phyloP scores from a whole-genome alignment of 2,888 invertebrate species.

The Eristalis pertinax region DNA sequence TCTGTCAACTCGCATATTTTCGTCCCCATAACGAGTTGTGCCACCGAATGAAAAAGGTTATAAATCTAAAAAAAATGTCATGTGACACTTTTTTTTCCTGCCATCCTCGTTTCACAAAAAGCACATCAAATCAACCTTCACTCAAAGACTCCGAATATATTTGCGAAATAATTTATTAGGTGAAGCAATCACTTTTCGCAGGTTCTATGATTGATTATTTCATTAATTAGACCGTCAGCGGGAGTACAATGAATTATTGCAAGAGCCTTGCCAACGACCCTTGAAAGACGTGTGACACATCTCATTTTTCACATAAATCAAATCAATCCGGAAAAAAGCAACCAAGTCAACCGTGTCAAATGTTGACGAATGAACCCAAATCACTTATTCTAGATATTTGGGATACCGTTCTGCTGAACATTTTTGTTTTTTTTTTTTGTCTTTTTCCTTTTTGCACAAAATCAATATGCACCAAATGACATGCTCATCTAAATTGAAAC shows the following conservation, averaged over 20 bases:
- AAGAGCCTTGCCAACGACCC: not conserved
- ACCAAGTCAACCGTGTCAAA: constrained; percentile 5
- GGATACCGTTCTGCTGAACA: not conserved
- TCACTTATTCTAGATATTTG: not conserved
- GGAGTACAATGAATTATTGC: not conserved
- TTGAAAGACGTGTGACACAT: constrained; percentile 2
- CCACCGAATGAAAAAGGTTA: not conserved
- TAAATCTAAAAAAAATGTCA: not conserved
- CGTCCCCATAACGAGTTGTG: too few relatives aligned
- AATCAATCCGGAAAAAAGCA: constrained; percentile 6
- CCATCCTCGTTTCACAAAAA: not conserved
- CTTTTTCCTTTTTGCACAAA: not conserved
- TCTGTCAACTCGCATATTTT: too few relatives aligned
- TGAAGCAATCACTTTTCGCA: not conserved
- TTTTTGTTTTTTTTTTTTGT: not conserved
- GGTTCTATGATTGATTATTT: not conserved
- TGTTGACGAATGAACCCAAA: constrained; percentile 6
- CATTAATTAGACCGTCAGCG: not conserved
- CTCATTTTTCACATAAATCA: constrained; percentile 12
- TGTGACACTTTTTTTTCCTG: not conserved
- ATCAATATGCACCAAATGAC: constrained; percentile 17
- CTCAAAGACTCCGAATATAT: not conserved
- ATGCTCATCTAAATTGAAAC: constrained; percentile 17
- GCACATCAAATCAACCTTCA: not conserved
- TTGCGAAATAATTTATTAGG: not conserved